phyloP scores from a whole-genome alignment of 23 tunicate genomes.

The Diplosoma virens region DNA sequence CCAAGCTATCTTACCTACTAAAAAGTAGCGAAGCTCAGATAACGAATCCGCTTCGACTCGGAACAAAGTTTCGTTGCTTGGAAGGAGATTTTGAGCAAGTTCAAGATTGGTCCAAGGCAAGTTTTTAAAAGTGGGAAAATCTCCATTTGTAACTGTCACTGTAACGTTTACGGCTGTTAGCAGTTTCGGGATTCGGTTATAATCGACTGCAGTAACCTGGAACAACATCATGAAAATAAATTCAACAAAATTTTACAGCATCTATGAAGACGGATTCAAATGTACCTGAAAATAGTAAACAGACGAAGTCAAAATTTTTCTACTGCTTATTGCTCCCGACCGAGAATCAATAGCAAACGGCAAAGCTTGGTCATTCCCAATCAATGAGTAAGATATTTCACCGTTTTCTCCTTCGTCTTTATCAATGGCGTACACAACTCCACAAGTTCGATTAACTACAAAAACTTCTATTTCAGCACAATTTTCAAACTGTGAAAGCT shows the following conservation, averaged over 20 bases:
- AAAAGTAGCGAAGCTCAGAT: neutral
- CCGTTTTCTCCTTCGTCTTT: constrained; percentile 49
- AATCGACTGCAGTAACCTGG: constrained; percentile 6
- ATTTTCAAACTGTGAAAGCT: neutral
- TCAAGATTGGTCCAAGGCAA: neutral
- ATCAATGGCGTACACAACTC: constrained; percentile 56
- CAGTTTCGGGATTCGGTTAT: neutral
- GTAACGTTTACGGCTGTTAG: constrained; percentile 9
- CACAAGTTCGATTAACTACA: constrained; percentile 26
- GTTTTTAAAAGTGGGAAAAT: constrained; percentile 6
- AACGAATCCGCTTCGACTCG: constrained; percentile 6
- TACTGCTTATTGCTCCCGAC: neutral
- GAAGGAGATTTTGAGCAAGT: constrained; percentile 16
- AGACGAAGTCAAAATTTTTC: neutral
- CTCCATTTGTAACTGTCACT: neutral
- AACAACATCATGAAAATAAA: too few relatives aligned
- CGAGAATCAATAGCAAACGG: constrained; percentile 13
- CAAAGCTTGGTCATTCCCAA: neutral
- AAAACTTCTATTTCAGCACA: neutral
- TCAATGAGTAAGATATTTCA: constrained; percentile 35
- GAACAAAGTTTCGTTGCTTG: neutral
- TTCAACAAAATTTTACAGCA: too few relatives aligned
- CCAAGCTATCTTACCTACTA: too few relatives aligned
- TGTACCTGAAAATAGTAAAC: constrained; percentile 10
- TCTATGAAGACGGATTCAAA: too few relatives aligned